These are phyloP conservation scores for Harmothoe impar DNA, from an alignment of 2,888 invertebrate species.

Conservation along the genomic window DNA sequence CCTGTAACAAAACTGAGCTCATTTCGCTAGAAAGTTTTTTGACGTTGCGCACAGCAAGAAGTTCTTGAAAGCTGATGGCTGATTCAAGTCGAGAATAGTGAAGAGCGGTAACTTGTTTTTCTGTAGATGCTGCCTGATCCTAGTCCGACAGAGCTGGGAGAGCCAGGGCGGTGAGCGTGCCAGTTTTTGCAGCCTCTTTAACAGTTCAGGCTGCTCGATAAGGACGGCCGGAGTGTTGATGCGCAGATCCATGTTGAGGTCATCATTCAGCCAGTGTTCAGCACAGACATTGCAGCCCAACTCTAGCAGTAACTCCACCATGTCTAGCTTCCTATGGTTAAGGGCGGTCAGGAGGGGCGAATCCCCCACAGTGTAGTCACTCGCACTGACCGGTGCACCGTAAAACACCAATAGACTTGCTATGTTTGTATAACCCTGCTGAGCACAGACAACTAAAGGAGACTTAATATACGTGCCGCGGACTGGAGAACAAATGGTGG, in stretches of 20 bases:
- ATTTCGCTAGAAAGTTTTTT: neutral
- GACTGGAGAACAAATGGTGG: neutral
- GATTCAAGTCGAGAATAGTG: constrained; percentile 33
- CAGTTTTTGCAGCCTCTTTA: neutral
- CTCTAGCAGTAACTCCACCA: constrained; percentile 23
- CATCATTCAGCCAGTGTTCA: constrained; percentile 5
- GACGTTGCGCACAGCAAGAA: constrained; percentile 28
- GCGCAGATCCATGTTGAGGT: neutral
- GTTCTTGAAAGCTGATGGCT: constrained; percentile 43
- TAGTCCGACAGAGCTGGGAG: constrained; percentile 14
- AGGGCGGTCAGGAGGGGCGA: constrained; percentile 35
- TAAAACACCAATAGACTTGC: constrained; percentile 30
- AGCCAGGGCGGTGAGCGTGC: constrained; percentile 34
- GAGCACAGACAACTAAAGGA: constrained; percentile 22
- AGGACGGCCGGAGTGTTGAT: neutral
- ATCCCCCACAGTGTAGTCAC: neutral
- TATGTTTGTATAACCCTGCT: constrained; percentile 2
- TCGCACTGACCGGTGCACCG: constrained; percentile 33
- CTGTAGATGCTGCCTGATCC: constrained; percentile 23
- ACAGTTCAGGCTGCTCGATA: neutral
- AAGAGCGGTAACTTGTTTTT: neutral
- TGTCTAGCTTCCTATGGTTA: neutral
- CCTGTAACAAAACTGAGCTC: too few species aligned
- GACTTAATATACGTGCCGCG: neutral
- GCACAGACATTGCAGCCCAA: constrained; percentile 11